These are phyloP conservation scores for Dasyprocta punctata DNA, from an alignment of 2,113 vertebrate genomes.

Conservation along the genomic window DNA sequence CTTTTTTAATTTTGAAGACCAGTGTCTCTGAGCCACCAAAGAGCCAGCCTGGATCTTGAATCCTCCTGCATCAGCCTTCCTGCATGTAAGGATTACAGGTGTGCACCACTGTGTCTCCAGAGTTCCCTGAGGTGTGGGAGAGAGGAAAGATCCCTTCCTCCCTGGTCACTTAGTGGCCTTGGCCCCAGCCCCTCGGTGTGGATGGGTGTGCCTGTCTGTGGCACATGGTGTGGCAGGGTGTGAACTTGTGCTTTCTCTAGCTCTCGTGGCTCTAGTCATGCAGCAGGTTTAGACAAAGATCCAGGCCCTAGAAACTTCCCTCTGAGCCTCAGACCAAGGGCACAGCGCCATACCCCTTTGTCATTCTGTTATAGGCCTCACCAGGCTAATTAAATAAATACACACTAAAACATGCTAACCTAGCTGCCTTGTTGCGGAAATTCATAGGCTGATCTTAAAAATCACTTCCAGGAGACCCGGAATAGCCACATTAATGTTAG, in stretches of 20 bases:
- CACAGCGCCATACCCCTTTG: neutral
- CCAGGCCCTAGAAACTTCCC: neutral
- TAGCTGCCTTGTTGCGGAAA: neutral
- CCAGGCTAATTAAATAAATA: neutral
- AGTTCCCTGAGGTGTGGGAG: no score
- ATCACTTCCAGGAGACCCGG: neutral
- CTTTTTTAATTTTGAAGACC: neutral
- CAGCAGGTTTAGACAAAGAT: neutral
- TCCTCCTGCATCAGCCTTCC: neutral
- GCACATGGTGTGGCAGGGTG: neutral
- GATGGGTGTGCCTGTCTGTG: rapidly evolving
- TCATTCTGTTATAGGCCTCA: neutral
- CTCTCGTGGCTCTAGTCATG: neutral
- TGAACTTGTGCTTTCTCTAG: neutral
- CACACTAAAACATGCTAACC: neutral
- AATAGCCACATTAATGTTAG: neutral
- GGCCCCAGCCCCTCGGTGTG: neutral
- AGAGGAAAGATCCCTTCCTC: rapidly evolving
- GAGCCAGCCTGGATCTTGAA: neutral
- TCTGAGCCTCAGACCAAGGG: neutral
- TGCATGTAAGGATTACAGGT: neutral
- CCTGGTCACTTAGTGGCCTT: neutral
- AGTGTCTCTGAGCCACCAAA: neutral
- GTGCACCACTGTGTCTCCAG: neutral
- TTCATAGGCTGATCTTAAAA: neutral